These are phyloP conservation scores for Grammomys surdaster DNA, from an alignment of 2,113 vertebrate species.

Conservation along the genomic window DNA sequence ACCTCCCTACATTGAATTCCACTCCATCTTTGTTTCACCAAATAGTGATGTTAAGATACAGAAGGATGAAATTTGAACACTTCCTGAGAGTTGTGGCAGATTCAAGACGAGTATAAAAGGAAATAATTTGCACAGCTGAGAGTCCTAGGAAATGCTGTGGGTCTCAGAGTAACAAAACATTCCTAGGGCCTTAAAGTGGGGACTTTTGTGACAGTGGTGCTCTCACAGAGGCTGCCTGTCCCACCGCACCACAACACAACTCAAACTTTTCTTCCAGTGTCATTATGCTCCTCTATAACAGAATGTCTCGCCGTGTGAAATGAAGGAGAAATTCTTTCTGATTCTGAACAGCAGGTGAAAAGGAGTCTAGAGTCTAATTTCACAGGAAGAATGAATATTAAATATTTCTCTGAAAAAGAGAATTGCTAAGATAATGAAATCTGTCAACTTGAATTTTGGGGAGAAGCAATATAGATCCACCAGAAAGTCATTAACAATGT, in stretches of 20 bases:
- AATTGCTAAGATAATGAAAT: slow-evolving; percentile 35
- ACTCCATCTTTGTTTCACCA: not conserved
- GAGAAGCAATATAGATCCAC: not conserved
- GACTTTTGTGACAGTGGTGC: not conserved
- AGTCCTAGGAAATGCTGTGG: slow-evolving; percentile 45
- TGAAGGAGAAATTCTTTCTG: not conserved
- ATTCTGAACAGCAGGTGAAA: slow-evolving; percentile 8
- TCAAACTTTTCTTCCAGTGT: slow-evolving; percentile 49
- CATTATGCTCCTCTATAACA: not conserved
- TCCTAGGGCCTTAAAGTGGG: slow-evolving; percentile 36
- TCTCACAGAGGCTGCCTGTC: slow-evolving; percentile 35
- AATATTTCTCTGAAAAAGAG: slow-evolving; percentile 39
- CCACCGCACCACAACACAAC: slow-evolving; percentile 37
- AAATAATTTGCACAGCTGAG: slow-evolving; percentile 57
- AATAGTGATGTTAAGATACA: not conserved
- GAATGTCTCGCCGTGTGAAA: not conserved
- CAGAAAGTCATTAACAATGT: not conserved
- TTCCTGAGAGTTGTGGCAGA: slow-evolving; percentile 29
- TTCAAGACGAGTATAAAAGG: slow-evolving; percentile 13
- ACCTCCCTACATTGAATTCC: not conserved
- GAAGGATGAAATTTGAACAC: slow-evolving; percentile 51
- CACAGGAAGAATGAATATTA: not conserved
- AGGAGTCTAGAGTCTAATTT: not conserved
- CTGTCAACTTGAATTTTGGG: slow-evolving; percentile 8
- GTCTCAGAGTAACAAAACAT: slow-evolving; percentile 35